Evolutionary conservation across 2,113 vertebrate species (phyloP).

Genomic region (Neogale vison): DNA sequence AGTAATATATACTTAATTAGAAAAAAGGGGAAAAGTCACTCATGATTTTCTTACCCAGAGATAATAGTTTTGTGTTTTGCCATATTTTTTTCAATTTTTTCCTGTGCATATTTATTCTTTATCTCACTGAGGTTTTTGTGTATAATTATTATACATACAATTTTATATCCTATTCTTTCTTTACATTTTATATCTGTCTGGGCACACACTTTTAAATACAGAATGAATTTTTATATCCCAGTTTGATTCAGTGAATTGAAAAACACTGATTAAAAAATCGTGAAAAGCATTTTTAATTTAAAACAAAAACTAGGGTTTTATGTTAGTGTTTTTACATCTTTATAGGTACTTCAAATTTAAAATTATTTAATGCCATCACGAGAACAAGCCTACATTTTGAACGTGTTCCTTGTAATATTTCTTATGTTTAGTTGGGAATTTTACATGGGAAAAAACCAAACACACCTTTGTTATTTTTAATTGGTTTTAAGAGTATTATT

Average conservation of each 20-base stretch:
- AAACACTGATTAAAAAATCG: neutral
- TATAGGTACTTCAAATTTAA: slow-evolving; percentile 3
- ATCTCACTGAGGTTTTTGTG: neutral
- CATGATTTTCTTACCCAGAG: slow-evolving; percentile 8
- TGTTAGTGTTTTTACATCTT: neutral
- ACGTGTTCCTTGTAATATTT: neutral
- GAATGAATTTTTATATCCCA: slow-evolving; percentile 14
- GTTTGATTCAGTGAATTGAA: slow-evolving; percentile 14
- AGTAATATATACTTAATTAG: slow-evolving; percentile 32
- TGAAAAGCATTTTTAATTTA: slow-evolving; percentile 31
- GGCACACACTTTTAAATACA: neutral
- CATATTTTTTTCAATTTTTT: slow-evolving; percentile 10
- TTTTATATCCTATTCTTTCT: neutral
- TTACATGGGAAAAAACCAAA: neutral
- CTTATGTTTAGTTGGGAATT: slow-evolving; percentile 39
- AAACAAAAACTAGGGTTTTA: slow-evolving; percentile 22
- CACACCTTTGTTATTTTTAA: neutral
- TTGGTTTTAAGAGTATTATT: slow-evolving; percentile 44
- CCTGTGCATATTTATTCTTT: neutral
- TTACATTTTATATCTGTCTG: neutral
- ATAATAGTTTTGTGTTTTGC: neutral
- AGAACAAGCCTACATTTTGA: slow-evolving; percentile 9
- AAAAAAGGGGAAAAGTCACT: neutral
- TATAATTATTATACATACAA: neutral
- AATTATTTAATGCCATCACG: neutral